phyloP scores from a whole-genome alignment of 2,888 invertebrate genomes.

The Ecliptopera silaceata region DNA sequence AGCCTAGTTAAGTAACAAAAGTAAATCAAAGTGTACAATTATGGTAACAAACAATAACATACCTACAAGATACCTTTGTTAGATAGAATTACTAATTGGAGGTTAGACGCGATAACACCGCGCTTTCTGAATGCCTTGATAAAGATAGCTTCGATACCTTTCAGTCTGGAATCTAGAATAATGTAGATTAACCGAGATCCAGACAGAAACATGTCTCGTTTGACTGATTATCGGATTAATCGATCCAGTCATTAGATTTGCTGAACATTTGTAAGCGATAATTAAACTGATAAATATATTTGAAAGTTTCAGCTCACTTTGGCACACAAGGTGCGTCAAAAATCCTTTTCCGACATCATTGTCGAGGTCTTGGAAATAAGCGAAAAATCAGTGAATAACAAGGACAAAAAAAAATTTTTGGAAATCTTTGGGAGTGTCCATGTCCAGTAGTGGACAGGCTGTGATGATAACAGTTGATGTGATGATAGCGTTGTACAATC shows the following conservation, averaged over 20 bases:
- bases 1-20: too few species aligned
- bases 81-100: conserved; percentile 7
- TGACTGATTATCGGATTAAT: background rate
- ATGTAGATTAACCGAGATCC: conserved; percentile 3
- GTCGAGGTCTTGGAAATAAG: too few species aligned
- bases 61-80: background rate
- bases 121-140: background rate
- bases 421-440: too few species aligned
- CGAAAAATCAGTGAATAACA: too few species aligned
- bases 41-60: background rate
- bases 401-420: too few species aligned
- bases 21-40: too few species aligned
- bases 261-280: background rate
- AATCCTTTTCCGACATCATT: background rate
- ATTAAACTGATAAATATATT: background rate
- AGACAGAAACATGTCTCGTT: conserved; percentile 5
- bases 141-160: conserved; percentile 2
- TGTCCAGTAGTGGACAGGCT: too few species aligned
- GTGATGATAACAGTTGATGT: too few species aligned
- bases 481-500: too few species aligned
- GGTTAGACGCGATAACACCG: conserved; percentile 5
- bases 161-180: conserved; percentile 1
- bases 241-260: background rate
- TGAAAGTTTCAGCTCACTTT: too few species aligned
- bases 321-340: too few species aligned